These are phyloP conservation scores for Axea sp. DNA, from an alignment of 2,888 invertebrate genomes.

Conservation along the genomic window DNA sequence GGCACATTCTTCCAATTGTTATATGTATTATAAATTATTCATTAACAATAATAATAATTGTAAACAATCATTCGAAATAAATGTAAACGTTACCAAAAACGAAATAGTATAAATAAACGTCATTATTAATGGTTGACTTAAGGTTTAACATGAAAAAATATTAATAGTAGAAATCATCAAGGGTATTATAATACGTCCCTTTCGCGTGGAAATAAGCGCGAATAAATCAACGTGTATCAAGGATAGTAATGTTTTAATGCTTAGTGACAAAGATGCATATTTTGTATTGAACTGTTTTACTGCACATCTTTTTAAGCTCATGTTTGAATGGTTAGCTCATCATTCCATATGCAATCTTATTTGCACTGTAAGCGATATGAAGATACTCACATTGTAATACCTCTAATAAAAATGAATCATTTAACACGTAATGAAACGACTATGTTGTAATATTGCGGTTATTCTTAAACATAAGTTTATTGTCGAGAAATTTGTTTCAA, in stretches of 20 bases:
- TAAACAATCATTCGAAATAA: not conserved
- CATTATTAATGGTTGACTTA: too few relatives aligned
- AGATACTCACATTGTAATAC: not conserved
- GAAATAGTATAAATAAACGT: not conserved
- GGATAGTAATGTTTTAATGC: slow-evolving; percentile 35
- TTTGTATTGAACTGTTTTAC: slow-evolving; percentile 45
- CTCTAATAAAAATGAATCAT: not conserved
- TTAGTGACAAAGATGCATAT: slow-evolving; percentile 49
- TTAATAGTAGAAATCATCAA: not conserved
- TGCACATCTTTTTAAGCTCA: slow-evolving; percentile 44
- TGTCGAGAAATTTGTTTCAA: slow-evolving; percentile 7
- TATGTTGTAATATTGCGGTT: slow-evolving; percentile 22
- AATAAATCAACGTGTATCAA: slow-evolving; percentile 8
- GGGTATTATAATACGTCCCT: slow-evolving; percentile 11
- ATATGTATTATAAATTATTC: not conserved
- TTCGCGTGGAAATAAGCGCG: not conserved
- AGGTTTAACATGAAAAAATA: too few relatives aligned
- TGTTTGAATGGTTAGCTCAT: slow-evolving; percentile 35
- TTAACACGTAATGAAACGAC: slow-evolving; percentile 6
- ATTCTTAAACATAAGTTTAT: slow-evolving; percentile 17
- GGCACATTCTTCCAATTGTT: slow-evolving; percentile 8
- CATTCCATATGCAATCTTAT: slow-evolving; percentile 19
- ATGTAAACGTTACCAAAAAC: not conserved
- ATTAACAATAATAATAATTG: not conserved
- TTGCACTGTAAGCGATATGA: slow-evolving; percentile 15